A percentile compares a stretch with the other conserved stretches of the same genome.
Evolutionary conservation across 1,140 invertebrate species (phyloP).

Genomic region (Plutomurus gul): DNA sequence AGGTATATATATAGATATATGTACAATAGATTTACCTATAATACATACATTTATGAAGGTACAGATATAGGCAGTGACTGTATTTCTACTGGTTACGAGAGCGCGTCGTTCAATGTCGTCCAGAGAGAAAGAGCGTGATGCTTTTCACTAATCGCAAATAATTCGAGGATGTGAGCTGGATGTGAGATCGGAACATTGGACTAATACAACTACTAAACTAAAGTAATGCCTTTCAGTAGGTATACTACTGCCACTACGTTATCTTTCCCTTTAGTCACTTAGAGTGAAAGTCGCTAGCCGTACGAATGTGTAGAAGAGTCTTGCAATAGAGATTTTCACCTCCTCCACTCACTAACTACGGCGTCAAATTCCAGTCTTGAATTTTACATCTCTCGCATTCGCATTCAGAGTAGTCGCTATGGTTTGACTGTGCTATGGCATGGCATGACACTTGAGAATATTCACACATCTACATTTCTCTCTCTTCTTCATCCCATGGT

Average conservation of each 20-base stretch:
- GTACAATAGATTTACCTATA: too few relatives aligned
- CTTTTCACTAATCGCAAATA: constrained; percentile 34
- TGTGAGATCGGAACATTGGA: neutral
- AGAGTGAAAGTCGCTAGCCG: neutral
- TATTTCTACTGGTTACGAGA: neutral
- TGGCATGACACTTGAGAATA: constrained; percentile 14
- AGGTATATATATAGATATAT: neutral
- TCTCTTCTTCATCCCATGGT: neutral
- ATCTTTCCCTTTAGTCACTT: constrained; percentile 1
- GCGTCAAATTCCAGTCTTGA: constrained; percentile 22
- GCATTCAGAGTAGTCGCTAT: neutral
- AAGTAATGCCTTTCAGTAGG: constrained; percentile 10
- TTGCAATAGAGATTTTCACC: constrained; percentile 24
- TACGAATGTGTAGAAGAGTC: neutral
- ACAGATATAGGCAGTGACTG: neutral
- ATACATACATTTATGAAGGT: neutral
- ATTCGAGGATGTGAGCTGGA: constrained; percentile 18
- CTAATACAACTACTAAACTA: constrained; percentile 5
- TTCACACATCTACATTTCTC: constrained; percentile 12
- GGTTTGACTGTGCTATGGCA: neutral
- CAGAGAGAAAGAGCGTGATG: neutral
- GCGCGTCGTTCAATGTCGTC: neutral
- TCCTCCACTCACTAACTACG: neutral
- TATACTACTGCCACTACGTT: too few relatives aligned
- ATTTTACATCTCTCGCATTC: constrained; percentile 19